Base-by-base conservation (phyloP, 37 sponge, comb jelly and placozoan genomes). In the Cliona cf. orientalis region DNA sequence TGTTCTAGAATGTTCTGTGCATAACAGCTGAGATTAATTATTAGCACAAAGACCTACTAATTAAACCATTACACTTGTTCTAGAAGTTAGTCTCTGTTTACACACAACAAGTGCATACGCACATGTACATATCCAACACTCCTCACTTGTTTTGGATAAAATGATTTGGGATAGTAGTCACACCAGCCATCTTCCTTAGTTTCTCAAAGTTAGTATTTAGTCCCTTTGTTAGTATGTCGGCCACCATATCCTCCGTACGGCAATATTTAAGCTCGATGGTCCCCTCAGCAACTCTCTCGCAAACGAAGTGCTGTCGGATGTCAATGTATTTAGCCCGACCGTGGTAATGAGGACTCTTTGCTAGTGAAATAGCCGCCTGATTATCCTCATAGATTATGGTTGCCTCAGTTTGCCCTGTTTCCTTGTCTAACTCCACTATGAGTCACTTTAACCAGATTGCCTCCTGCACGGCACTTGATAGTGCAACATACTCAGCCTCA, bases 401-500 rank as follows among this genome's bases (percentile, higher is more conserved):
- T 61, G 87, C 60, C 38, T 80, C 64, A 49, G 75, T 7, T 65
- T 57, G 76, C 31, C 42, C 14, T 49, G 55, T 11, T 29, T 44
- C 57, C 56, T 78, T 68, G 14, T 64, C 14, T 23, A 70, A 35
- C 37, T 81, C 82, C 5, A 66, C n/a, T 12, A 43, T 36, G 11
- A 87, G 75, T 38, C 74, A 66, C 66, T 76, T 45, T 36, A 87
- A 49, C 87, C 87, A 87, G 11, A 58, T 35, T 32, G 74, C 80
- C 53, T 87, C 87, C 57, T 87, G 88, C 31, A 76, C 37, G 34
- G 88, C 76, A 81, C 76, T 75, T 29, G 76, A 55, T 9, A 81
- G 66, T 69, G 88, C 82, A 36, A 81, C 44, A 53, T 80, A 88
- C 55, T 88, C 88, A 25, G 76, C 88, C 37, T 84, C 84, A 83